phyloP scores from a whole-genome alignment of 2,888 invertebrate species.

The Dorcus hopei region DNA sequence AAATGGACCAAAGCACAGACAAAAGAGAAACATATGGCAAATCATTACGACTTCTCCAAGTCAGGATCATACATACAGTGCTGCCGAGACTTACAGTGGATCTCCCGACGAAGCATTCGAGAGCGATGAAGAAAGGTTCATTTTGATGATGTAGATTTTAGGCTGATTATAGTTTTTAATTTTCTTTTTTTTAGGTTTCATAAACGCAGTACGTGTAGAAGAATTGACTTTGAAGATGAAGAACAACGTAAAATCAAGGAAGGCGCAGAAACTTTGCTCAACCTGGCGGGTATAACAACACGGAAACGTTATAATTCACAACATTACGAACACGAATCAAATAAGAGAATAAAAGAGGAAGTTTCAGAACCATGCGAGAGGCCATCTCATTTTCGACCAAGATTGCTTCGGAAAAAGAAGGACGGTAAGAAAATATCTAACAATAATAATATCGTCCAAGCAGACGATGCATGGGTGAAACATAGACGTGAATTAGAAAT shows the following conservation, averaged over 20 bases:
- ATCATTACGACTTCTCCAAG: conserved; percentile 86
- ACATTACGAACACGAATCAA: conserved; percentile 12
- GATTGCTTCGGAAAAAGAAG: conserved; percentile 35
- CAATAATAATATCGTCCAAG: conserved; percentile 30
- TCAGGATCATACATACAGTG: conserved; percentile 92
- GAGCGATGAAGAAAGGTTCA: conserved; percentile 52
- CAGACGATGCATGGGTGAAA: conserved; percentile 43
- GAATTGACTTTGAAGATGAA: conserved; percentile 55
- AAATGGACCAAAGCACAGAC: conserved; percentile 61
- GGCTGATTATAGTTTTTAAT: not conserved
- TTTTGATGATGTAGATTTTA: conserved; percentile 37
- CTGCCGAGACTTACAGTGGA: conserved; percentile 46
- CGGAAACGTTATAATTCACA: conserved; percentile 38
- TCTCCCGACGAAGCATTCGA: conserved; percentile 56
- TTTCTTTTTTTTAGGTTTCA: conserved; percentile 17
- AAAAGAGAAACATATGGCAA: conserved; percentile 51
- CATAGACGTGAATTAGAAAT: conserved; percentile 43
- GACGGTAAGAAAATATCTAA: conserved; percentile 27
- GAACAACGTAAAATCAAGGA: conserved; percentile 71
- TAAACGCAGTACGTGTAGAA: conserved; percentile 37
- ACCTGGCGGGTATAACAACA: conserved; percentile 62
- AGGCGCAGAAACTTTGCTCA: conserved; percentile 75
- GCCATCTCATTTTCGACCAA: conserved; percentile 42
- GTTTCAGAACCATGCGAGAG: conserved; percentile 29
- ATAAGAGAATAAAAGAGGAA: not conserved